Evolutionary conservation across 1,140 invertebrate genomes (phyloP).

Genomic region (Heliconius himera): DNA sequence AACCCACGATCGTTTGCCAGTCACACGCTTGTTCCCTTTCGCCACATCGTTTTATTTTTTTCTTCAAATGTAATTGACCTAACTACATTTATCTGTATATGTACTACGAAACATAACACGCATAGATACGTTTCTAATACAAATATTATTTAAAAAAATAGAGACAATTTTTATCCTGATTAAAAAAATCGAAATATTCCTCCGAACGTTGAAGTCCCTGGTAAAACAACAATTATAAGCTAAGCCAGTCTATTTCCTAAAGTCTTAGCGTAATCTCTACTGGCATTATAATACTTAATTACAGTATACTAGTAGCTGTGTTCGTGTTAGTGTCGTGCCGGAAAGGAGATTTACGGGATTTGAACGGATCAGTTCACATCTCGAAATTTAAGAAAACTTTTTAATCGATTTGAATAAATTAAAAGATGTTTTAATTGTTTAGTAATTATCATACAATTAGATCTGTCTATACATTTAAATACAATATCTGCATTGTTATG

Average conservation of each 20-base stretch:
- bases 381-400: neutral
- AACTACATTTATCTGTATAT: too few species aligned
- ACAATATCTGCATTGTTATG: too few species aligned
- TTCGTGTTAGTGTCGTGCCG: slow-evolving; percentile 3
- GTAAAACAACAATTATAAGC: neutral
- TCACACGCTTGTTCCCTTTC: too few species aligned
- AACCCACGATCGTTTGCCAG: too few species aligned
- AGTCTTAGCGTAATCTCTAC: slow-evolving; percentile 1
- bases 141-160: too few species aligned
- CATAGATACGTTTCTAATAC: too few species aligned
- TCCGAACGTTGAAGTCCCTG: neutral
- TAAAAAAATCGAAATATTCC: neutral
- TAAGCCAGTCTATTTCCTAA: neutral
- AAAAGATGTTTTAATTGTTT: neutral
- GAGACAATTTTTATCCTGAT: neutral
- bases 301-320: neutral
- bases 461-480: too few species aligned
- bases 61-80: too few species aligned
- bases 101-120: too few species aligned
- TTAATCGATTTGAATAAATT: neutral
- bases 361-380: neutral
- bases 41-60: too few species aligned
- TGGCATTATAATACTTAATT: slow-evolving; percentile 2
- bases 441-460: neutral
- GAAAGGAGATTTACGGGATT: neutral